These are phyloP conservation scores for Vimba vimba DNA, from an alignment of 2,113 vertebrate species.

Conservation along the genomic window DNA sequence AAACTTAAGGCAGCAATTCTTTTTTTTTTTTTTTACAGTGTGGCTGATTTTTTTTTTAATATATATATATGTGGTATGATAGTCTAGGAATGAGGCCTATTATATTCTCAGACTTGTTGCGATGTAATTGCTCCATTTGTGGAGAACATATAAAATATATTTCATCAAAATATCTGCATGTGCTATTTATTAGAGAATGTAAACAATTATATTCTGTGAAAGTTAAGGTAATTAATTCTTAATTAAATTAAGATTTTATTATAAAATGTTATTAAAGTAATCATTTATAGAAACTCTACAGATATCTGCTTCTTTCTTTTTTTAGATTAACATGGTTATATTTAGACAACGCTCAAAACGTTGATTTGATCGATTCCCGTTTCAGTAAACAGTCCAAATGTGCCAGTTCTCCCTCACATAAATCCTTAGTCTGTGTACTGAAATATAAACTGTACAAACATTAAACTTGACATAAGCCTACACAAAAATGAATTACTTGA, in stretches of 20 bases:
- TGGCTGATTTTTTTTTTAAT: too few species aligned
- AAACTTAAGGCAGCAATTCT: too few species aligned
- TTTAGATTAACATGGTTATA: too few species aligned
- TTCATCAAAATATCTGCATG: too few species aligned
- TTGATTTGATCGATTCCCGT: neutral
- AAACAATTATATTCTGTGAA: neutral
- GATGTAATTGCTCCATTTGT: neutral
- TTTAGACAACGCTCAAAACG: neutral
- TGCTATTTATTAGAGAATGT: conserved; percentile 4
- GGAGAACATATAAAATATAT: too few species aligned
- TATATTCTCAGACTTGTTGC: neutral
- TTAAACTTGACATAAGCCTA: neutral
- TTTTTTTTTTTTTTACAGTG: too few species aligned
- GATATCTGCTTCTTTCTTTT: too few species aligned
- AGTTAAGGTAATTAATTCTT: neutral
- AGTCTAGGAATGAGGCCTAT: neutral
- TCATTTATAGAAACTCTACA: too few species aligned
- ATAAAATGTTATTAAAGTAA: too few species aligned
- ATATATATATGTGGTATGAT: neutral
- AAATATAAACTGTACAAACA: neutral
- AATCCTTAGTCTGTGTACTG: neutral
- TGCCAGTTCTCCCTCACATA: neutral
- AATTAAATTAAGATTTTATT: too few species aligned
- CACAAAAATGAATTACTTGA: conserved; percentile 6
- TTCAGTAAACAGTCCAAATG: neutral